These are phyloP conservation scores for Cheilosia impressa DNA, from an alignment of 2,888 invertebrate genomes.

Conservation along the genomic window DNA sequence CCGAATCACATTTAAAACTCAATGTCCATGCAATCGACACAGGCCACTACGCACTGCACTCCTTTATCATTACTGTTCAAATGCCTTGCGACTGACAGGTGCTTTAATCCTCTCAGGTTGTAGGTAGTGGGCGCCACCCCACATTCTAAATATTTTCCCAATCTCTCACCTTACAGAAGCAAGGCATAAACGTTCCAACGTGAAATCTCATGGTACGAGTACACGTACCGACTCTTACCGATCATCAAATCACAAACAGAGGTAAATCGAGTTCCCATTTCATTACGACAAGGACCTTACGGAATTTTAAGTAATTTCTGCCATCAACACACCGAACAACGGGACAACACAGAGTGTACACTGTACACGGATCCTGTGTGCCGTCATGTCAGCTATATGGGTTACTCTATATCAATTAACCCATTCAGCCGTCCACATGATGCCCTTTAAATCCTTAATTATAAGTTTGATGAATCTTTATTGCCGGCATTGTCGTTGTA, in stretches of 20 bases:
- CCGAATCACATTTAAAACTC: conserved; percentile 31
- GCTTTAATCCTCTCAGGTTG: conserved; percentile 39
- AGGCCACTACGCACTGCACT: background rate
- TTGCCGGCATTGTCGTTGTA: conserved; percentile 25
- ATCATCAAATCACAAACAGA: conserved; percentile 60
- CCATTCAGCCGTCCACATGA: background rate
- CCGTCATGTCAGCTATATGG: background rate
- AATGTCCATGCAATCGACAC: conserved; percentile 17
- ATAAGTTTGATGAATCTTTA: conserved; percentile 46
- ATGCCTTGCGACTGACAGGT: conserved; percentile 62
- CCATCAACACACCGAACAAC: background rate
- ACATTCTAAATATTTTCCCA: conserved; percentile 29
- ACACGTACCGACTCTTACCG: background rate
- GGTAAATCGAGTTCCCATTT: conserved; percentile 7
- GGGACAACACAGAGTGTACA: background rate
- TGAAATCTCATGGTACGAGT: too few species aligned
- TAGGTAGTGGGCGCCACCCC: too few species aligned
- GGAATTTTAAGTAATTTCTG: background rate
- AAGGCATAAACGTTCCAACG: too few species aligned
- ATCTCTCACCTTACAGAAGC: conserved; percentile 31
- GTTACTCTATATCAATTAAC: conserved; percentile 30
- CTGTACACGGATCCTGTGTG: conserved; percentile 3
- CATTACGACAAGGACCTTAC: background rate
- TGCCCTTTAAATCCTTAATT: conserved; percentile 26
- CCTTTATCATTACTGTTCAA: conserved; percentile 24